A percentile compares a stretch with the other conserved stretches of the same genome.
Conservation (phyloP, 2,888 invertebrate genomes). For the Meloe dianella region DNA sequence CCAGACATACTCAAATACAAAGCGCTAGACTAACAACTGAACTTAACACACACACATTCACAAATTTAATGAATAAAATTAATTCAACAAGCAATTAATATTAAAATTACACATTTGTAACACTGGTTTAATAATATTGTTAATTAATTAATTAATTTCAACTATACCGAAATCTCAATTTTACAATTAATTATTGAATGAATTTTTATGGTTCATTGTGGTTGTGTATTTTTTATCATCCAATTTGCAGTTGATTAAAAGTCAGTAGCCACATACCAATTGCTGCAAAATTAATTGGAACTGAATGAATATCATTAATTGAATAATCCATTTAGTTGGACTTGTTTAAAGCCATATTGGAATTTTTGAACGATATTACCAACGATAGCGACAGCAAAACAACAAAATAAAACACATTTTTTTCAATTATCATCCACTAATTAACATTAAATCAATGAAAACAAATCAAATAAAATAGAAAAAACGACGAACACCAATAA, state of each 20-base stretch:
- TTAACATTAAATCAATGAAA: not conserved
- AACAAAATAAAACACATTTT: not conserved
- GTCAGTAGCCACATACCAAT: not conserved
- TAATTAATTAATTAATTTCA: not conserved
- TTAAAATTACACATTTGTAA: not conserved
- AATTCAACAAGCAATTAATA: not conserved
- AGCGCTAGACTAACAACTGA: not conserved
- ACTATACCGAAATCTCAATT: not conserved
- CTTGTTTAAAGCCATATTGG: not conserved
- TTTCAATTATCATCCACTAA: not conserved
- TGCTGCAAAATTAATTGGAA: not conserved
- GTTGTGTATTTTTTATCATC: not conserved
- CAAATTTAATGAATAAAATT: not conserved
- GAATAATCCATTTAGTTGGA: not conserved
- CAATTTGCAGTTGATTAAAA: conserved; percentile 7
- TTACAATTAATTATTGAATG: not conserved
- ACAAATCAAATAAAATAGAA: too few relatives aligned
- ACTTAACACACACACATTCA: not conserved
- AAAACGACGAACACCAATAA: not conserved
- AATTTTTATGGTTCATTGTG: not conserved
- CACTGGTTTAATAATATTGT: not conserved
- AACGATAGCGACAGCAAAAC: not conserved
- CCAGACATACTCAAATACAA: not conserved
- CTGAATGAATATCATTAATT: not conserved
- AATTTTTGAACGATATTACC: not conserved